phyloP scores from a whole-genome alignment of 92 coral and sea anemone genomes.

The Ricordea florida region DNA sequence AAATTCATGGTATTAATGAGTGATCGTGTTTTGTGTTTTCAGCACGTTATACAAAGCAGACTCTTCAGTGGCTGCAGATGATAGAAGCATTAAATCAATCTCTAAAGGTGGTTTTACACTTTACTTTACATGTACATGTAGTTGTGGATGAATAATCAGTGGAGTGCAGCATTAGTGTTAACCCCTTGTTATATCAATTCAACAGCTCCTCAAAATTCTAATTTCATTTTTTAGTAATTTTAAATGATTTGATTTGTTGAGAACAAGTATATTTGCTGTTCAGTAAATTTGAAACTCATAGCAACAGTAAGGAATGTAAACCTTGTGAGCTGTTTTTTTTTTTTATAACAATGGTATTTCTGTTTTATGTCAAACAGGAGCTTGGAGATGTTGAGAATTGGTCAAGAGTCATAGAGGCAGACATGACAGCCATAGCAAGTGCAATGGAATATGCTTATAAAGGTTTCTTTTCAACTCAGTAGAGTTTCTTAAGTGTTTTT shows the following conservation, averaged over 20 bases:
- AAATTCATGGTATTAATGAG: no score
- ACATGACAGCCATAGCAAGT: constrained; percentile 98
- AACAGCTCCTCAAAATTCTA: neutral
- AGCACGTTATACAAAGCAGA: constrained; percentile 91
- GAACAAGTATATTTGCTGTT: no score
- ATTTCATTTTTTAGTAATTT: neutral
- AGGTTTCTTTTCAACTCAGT: constrained; percentile 49
- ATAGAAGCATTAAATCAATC: constrained; percentile 94
- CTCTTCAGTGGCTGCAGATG: constrained; percentile 96
- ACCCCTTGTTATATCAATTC: no score
- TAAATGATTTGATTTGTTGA: neutral
- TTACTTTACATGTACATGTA: no score
- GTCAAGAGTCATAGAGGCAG: constrained; percentile 99
- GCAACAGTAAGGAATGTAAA: neutral
- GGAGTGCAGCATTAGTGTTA: no score
- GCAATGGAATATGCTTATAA: constrained; percentile 99
- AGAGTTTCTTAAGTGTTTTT: neutral
- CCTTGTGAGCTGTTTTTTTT: neutral
- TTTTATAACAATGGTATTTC: neutral
- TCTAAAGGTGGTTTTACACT: constrained; percentile 95
- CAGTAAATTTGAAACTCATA: neutral
- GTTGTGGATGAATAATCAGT: no score
- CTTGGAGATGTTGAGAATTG: constrained; percentile 99
- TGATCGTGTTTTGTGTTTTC: neutral
- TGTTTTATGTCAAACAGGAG: constrained; percentile 69